A percentile compares a stretch with the other conserved stretches of the same genome.
Evolutionary conservation across 1,140 invertebrate species (phyloP).

Genomic region (Apis florea): DNA sequence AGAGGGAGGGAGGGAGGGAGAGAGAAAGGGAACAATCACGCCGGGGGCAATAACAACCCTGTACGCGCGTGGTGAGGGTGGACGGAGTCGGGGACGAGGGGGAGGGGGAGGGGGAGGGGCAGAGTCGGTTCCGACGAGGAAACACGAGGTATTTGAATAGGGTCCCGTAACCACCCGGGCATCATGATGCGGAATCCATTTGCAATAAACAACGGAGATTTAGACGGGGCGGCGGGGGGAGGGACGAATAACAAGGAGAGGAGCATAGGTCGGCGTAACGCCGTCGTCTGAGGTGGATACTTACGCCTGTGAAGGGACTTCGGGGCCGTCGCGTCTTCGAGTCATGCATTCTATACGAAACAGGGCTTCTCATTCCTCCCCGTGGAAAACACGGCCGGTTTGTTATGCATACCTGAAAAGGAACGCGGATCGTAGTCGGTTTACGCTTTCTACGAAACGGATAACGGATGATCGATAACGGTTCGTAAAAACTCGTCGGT

Average conservation of each 20-base stretch:
- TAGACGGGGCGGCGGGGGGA: conserved; percentile 58
- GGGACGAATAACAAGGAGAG: conserved; percentile 28
- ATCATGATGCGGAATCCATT: conserved; percentile 79
- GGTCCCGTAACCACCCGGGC: conserved; percentile 72
- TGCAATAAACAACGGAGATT: conserved; percentile 81
- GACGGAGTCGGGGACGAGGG: conserved; percentile 11
- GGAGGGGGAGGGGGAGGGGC: conserved; percentile 5
- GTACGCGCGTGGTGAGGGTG: conserved; percentile 26
- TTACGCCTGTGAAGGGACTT: conserved; percentile 75
- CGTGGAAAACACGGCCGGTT: not conserved
- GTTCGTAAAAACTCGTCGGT: no score
- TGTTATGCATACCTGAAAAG: no score
- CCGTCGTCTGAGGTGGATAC: conserved; percentile 73
- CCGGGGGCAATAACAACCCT: conserved; percentile 71
- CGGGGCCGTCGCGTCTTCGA: conserved; percentile 71
- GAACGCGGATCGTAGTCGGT: no score
- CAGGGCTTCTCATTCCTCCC: conserved; percentile 70
- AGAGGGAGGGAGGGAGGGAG: no score
- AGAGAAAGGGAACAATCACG: conserved; percentile 69
- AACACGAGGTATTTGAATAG: conserved; percentile 75
- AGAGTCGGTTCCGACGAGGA: conserved; percentile 66
- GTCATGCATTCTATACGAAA: conserved; percentile 80
- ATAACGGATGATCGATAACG: no score
- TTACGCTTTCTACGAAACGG: no score
- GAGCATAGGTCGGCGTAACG: conserved; percentile 54